Conservation (phyloP, 2,888 invertebrate species). For the Apotomis turbidana region DNA sequence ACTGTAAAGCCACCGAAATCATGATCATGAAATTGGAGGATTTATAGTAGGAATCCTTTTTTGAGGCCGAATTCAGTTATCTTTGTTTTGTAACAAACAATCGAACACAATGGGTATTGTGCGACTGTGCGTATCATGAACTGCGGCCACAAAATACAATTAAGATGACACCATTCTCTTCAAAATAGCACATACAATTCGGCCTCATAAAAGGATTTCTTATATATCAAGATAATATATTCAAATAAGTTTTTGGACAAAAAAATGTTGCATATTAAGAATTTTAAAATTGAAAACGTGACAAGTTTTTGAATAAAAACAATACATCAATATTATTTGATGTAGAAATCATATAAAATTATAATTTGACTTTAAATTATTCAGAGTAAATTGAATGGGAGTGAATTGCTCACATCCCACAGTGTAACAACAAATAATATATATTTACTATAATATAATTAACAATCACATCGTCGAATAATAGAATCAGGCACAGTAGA, state of each 20-base stretch:
- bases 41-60: no score
- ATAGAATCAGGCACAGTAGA: constrained; percentile 21
- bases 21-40: no score
- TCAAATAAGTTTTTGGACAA: background rate
- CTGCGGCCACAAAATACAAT: no score
- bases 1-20: no score
- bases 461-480: constrained; percentile 34
- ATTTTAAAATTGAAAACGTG: background rate
- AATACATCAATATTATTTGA: background rate
- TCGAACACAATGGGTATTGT: no score
- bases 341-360: constrained; percentile 1
- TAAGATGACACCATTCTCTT: no score
- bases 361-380: constrained; percentile 23
- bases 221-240: background rate
- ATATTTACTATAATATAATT: constrained; percentile 37
- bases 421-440: constrained; percentile 38
- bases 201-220: background rate
- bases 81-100: no score
- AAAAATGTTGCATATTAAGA: background rate
- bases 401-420: constrained; percentile 12
- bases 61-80: no score
- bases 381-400: constrained; percentile 11
- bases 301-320: background rate
- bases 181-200: no score
- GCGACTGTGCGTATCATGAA: no score